Evolutionary conservation across 2,113 vertebrate species (phyloP), one percentile per base, ranked within the genome.

Genomic region (Sakesphorus luctuosus): DNA sequence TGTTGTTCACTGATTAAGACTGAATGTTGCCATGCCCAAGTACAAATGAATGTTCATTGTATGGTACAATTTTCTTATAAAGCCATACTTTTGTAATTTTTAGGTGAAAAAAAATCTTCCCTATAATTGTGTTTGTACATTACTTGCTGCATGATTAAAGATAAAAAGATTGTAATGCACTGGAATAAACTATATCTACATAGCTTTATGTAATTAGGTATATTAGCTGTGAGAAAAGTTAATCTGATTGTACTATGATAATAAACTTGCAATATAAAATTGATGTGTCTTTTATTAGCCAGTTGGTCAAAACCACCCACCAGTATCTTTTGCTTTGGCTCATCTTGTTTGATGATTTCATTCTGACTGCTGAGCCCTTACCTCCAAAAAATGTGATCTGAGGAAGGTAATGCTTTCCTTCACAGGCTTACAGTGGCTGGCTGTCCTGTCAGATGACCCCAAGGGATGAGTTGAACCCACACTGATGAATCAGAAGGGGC

Each of bases 31-130:
- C 67, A 82, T 58, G 25, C n/a, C 35, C 21, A 31, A 90, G 44
- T 87, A 78, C 49, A 90, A 89, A 87, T 43, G 79, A 87, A 93
- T 81, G 85, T 90, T 94, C 69, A 52, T 74, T 68, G 76, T 93
- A 72, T 71, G 50, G 87, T 55, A 82, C 1, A 2, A 80, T 26
- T 96, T 92, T 89, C 83, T 93, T 85, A 87, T 33, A 90, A 96
- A 97, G 93, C 91, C 89, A 94, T 87, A 92, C 72, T 97, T 96
- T 81, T 94, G 26, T 90, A 95, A 93, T 87, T 86, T 94, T 72
- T 87, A 38, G 15, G 43, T 25, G 10, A 23, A 14, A 35, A 71
- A 49, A 11, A 55, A 44, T 61, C 73, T 93, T 87, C 55, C 53
- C 69, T 67, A 18, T 59, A 72, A 75, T 68, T 81, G 50, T 96